Base-by-base conservation (phyloP, 2,888 invertebrate genomes). In the Ennomos erosarius region DNA sequence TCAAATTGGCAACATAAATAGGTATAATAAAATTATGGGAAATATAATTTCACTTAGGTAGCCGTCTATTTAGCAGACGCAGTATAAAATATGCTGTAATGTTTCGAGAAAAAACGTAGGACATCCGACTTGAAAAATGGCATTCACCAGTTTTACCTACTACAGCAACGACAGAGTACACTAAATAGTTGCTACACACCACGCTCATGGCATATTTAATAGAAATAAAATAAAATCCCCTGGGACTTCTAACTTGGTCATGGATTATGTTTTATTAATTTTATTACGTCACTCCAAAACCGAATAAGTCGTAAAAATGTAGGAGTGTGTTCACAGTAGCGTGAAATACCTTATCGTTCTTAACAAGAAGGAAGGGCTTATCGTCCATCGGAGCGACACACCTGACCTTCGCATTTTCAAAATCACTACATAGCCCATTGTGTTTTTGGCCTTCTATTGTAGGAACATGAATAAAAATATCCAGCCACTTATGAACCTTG, bases 351-450 rank as follows among this genome's bases (percentile, higher is more conserved):
- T 81, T 81, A 83, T 84, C 81, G 77, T 69, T 67, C 62, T 70
- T 77, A 82, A 82, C 81, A 80, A 79, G 83, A 65, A 82, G 84
- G 84, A 83, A 87, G 81, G 82, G 81, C 81, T 85, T 87, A 87
- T 89, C 87, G 73, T 38, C 63, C 68, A 84, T 87, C 85, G 64
- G 64, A 74, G 53, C 77, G 78, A 81, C 80, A 82, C 64, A 55
- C 53, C 48, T 81, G 85, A 84, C 90, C 90, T 90, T 88, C 84
- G 72, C 82, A 81, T 90, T 90, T 88, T 81, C 88, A 90, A 91
- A 90, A 89, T 86, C 79, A 79, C 78, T 53, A 75, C 70, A 63
- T 66, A 70, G 71, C 67, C 87, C 77, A 88, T 88, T 89, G 89
- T 88, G 73, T 76, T 59, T 50, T 37, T 65, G 81, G 73, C 58